These are phyloP conservation scores for Malacosoma neustria DNA, from an alignment of 2,888 invertebrate genomes.

Conservation along the genomic window DNA sequence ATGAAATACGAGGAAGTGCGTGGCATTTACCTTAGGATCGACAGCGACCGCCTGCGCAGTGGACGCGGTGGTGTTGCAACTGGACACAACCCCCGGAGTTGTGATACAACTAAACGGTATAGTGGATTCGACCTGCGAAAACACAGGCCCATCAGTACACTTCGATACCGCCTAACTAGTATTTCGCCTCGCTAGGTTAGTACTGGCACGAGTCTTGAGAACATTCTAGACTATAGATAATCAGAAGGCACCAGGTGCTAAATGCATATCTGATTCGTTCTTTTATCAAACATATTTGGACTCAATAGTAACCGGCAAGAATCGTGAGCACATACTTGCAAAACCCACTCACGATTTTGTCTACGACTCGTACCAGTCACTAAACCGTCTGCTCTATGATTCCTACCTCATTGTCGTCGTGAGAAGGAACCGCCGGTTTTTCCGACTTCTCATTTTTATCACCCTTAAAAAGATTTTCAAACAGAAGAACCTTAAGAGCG, in stretches of 20 bases:
- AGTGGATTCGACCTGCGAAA: slow-evolving; percentile 60
- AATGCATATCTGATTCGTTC: too few relatives aligned
- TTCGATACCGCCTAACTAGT: slow-evolving; percentile 5
- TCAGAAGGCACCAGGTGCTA: too few relatives aligned
- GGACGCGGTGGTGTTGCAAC: slow-evolving; percentile 59
- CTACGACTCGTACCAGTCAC: too few relatives aligned
- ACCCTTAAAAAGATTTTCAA: slow-evolving; percentile 40
- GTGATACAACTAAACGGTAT: slow-evolving; percentile 72
- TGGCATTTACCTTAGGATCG: slow-evolving; percentile 52
- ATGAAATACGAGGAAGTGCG: slow-evolving; percentile 1
- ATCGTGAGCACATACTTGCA: too few relatives aligned
- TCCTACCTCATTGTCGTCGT: slow-evolving; percentile 47
- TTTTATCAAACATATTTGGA: too few relatives aligned
- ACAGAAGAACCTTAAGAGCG: slow-evolving; percentile 43
- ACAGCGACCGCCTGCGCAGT: slow-evolving; percentile 41
- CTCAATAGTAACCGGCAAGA: too few relatives aligned
- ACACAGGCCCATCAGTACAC: slow-evolving; percentile 19
- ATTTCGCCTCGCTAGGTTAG: too few relatives aligned
- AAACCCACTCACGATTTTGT: too few relatives aligned
- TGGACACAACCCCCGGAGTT: slow-evolving; percentile 62
- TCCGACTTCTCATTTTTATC: slow-evolving; percentile 28
- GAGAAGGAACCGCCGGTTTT: slow-evolving; percentile 23
- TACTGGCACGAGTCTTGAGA: too few relatives aligned
- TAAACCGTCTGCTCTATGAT: slow-evolving; percentile 9
- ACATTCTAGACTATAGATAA: too few relatives aligned